phyloP scores from a whole-genome alignment of 2,888 invertebrate species.

The Tetranychus piercei region DNA sequence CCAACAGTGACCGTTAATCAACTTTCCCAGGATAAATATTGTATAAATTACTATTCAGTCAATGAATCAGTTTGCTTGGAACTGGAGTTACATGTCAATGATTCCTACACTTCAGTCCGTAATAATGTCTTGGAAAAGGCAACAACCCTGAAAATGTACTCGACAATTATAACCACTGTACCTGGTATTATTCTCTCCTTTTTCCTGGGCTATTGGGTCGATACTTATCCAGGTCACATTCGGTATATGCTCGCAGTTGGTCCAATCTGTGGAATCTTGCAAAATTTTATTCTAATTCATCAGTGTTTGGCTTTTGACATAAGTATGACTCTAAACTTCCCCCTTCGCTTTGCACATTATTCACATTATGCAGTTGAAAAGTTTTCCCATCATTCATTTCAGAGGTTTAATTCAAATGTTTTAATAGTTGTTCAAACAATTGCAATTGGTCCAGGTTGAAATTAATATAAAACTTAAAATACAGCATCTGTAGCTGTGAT shows the following conservation, averaged over 20 bases:
- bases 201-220: not conserved
- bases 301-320: not conserved
- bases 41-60: not conserved
- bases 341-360: too few relatives aligned
- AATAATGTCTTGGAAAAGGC: not conserved
- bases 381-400: too few relatives aligned
- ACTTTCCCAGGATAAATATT: not conserved
- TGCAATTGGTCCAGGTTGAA: too few relatives aligned
- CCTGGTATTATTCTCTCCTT: not conserved
- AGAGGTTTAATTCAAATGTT: too few relatives aligned
- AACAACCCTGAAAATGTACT: not conserved
- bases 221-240: not conserved
- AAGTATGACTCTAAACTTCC: not conserved
- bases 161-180: not conserved
- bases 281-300: not conserved
- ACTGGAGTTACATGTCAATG: not conserved
- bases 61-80: not conserved
- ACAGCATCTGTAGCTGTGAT: too few relatives aligned
- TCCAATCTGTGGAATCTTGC: not conserved
- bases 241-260: not conserved
- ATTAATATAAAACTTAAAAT: too few relatives aligned
- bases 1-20: not conserved
- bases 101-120: not conserved
- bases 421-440: too few relatives aligned
- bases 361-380: too few relatives aligned